Conservation (phyloP, 2,113 vertebrate genomes). For the Thamnophis sirtalis region DNA sequence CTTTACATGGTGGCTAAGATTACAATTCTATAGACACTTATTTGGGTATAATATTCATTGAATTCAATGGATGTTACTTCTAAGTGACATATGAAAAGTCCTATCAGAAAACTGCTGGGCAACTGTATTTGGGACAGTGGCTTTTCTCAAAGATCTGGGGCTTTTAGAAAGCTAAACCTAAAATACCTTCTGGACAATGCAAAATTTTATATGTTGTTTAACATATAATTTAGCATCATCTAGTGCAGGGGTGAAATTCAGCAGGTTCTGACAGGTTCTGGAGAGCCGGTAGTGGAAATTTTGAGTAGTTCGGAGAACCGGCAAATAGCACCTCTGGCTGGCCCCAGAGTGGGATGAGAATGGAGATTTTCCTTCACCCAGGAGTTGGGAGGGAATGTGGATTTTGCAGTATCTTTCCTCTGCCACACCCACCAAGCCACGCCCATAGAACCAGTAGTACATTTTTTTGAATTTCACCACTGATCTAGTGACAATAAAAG, state of each 20-base stretch:
- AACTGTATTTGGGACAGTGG: neutral
- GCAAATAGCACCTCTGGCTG: too few species aligned
- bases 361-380: too few species aligned
- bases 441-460: too few species aligned
- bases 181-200: neutral
- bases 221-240: neutral
- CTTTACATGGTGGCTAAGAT: neutral
- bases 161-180: neutral
- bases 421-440: too few species aligned
- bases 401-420: too few species aligned
- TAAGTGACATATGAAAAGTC: neutral
- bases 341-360: too few species aligned
- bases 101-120: neutral
- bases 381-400: too few species aligned
- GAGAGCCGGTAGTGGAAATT: too few species aligned
- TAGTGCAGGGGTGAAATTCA: neutral
- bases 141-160: neutral
- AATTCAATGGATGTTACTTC: neutral
- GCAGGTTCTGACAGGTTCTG: too few species aligned
- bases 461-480: too few species aligned
- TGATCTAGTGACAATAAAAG: neutral
- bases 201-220: neutral
- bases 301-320: too few species aligned
- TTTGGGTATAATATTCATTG: neutral
- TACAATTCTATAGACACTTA: neutral